Conservation (phyloP, 2,113 vertebrate genomes). For the Mus musculus region DNA sequence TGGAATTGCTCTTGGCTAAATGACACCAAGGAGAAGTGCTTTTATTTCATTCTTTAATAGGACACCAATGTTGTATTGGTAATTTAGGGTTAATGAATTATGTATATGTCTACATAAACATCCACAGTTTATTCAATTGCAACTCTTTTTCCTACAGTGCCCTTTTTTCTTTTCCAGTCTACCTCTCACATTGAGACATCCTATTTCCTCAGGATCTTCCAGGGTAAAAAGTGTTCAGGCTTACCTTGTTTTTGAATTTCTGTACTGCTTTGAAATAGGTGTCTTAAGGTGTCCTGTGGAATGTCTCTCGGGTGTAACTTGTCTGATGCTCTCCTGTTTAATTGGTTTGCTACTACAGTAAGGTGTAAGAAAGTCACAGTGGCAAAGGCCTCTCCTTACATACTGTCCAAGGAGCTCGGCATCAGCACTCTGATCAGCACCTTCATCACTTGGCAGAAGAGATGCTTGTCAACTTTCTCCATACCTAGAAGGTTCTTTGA, state of each 20-base stretch:
- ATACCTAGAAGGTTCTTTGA: neutral
- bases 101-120: neutral
- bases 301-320: neutral
- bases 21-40: neutral
- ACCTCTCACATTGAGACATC: neutral
- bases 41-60: neutral
- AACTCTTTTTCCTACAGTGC: neutral
- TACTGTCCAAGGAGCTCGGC: neutral
- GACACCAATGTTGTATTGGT: neutral
- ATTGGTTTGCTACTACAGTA: neutral
- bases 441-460: neutral
- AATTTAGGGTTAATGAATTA: neutral
- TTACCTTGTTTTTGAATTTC: neutral
- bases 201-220: neutral
- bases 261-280: neutral
- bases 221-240: neutral
- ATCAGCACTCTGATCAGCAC: neutral
- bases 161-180: neutral
- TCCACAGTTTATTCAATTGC: neutral
- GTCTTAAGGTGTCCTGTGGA: neutral
- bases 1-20: neutral
- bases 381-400: neutral
- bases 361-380: neutral
- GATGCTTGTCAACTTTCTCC: neutral
- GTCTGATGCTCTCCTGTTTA: neutral